Conservation (phyloP, 2,888 invertebrate species). For the Subacronicta megacephala region DNA sequence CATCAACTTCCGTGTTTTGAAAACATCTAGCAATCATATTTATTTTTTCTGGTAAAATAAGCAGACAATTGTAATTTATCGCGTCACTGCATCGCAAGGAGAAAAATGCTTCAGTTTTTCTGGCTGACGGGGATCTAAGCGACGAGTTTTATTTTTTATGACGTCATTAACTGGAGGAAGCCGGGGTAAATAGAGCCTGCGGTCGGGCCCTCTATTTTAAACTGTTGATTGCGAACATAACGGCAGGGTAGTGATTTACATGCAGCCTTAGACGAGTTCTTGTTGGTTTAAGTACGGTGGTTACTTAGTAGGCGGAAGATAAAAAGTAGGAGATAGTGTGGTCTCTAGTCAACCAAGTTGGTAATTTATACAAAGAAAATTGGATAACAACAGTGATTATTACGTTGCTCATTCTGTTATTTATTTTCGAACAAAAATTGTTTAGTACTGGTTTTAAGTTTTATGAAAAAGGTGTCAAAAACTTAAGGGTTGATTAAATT, state of each 20-base stretch:
- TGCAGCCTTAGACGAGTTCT: slow-evolving; percentile 50
- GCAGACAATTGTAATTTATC: slow-evolving; percentile 79
- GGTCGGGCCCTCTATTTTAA: slow-evolving; percentile 74
- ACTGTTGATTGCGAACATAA: slow-evolving; percentile 75
- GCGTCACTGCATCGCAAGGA: slow-evolving; percentile 72
- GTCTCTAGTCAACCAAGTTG: slow-evolving; percentile 27
- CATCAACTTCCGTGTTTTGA: slow-evolving; percentile 17
- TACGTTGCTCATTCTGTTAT: neutral
- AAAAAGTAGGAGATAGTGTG: slow-evolving; percentile 37
- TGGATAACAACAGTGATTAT: slow-evolving; percentile 18
- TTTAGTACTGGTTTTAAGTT: too few species aligned
- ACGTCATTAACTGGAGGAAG: slow-evolving; percentile 86
- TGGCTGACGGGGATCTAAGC: slow-evolving; percentile 70
- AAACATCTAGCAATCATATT: slow-evolving; percentile 43
- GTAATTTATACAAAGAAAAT: slow-evolving; percentile 27
- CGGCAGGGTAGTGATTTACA: slow-evolving; percentile 59
- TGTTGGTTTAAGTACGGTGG: slow-evolving; percentile 53
- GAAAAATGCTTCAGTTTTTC: slow-evolving; percentile 74
- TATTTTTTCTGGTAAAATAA: slow-evolving; percentile 54
- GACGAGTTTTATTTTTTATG: slow-evolving; percentile 85
- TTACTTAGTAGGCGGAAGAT: slow-evolving; percentile 41
- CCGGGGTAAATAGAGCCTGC: slow-evolving; percentile 78
- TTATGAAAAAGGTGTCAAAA: slow-evolving; percentile 27
- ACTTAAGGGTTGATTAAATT: slow-evolving; percentile 26
- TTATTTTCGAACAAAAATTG: too few species aligned